A percentile compares a stretch with the other conserved stretches of the same genome.
phyloP scores from a whole-genome alignment of 2,113 vertebrate genomes.

The Trogon melanurus region DNA sequence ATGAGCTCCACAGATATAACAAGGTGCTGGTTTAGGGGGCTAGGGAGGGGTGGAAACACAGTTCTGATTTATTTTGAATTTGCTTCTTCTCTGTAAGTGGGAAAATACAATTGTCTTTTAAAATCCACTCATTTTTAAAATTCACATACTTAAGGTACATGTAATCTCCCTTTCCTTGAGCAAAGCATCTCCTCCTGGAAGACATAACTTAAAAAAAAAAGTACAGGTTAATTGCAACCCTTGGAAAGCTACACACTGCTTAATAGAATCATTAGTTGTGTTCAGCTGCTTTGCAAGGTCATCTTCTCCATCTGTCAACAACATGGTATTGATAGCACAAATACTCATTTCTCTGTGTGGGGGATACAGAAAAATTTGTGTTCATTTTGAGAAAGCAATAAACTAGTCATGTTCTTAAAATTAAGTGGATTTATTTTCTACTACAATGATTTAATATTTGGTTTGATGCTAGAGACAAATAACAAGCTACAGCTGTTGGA shows the following conservation, averaged over 20 bases:
- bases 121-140: background rate
- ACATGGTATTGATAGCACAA: background rate
- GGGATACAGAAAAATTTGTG: background rate
- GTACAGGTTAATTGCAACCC: background rate
- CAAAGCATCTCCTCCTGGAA: background rate
- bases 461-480: background rate
- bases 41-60: rapidly evolving
- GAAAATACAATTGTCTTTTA: background rate
- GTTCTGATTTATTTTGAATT: background rate
- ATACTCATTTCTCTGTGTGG: background rate
- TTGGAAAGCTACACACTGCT: background rate
- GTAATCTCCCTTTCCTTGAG: background rate
- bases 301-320: background rate
- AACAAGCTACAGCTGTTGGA: background rate
- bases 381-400: background rate
- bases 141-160: background rate
- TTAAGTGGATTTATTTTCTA: background rate
- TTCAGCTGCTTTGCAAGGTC: background rate
- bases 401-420: background rate
- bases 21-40: background rate
- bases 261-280: background rate
- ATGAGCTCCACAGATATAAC: no score
- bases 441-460: background rate
- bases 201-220: background rate
- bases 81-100: background rate